Conservation (phyloP, 2,113 vertebrate genomes). For the Spilogale gracilis region DNA sequence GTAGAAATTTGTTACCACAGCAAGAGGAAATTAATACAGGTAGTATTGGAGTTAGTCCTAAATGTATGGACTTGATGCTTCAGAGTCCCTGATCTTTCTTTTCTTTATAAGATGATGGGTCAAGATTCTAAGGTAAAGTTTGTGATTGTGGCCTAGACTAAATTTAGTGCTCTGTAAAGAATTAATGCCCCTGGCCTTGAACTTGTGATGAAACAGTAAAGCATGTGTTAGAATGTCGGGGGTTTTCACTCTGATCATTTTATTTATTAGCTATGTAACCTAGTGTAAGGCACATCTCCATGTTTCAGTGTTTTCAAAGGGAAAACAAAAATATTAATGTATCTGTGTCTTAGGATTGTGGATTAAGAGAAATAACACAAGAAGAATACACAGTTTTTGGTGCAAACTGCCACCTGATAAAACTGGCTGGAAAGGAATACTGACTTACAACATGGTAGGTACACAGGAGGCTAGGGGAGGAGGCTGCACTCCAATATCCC, state of each 20-base stretch:
- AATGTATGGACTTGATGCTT: not conserved
- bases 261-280: not conserved
- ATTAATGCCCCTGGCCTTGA: not conserved
- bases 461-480: not conserved
- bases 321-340: not conserved
- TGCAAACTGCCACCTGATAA: not conserved
- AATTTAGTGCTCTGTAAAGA: not conserved
- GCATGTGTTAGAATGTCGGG: not conserved
- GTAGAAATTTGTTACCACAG: not conserved
- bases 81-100: not conserved
- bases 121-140: not conserved
- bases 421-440: not conserved
- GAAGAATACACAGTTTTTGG: not conserved
- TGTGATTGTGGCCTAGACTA: not conserved
- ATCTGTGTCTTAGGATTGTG: not conserved
- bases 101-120: not conserved
- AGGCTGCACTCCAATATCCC: not conserved
- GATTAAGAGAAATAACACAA: not conserved
- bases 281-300: not conserved
- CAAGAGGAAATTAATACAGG: conserved; percentile 10
- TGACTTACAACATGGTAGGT: not conserved
- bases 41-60: not conserved
- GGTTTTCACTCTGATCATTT: not conserved
- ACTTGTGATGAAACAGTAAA: not conserved
- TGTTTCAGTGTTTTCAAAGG: not conserved